Evolutionary conservation across 1,140 invertebrate species (phyloP).

Genomic region (Drosophila subpulchrella): DNA sequence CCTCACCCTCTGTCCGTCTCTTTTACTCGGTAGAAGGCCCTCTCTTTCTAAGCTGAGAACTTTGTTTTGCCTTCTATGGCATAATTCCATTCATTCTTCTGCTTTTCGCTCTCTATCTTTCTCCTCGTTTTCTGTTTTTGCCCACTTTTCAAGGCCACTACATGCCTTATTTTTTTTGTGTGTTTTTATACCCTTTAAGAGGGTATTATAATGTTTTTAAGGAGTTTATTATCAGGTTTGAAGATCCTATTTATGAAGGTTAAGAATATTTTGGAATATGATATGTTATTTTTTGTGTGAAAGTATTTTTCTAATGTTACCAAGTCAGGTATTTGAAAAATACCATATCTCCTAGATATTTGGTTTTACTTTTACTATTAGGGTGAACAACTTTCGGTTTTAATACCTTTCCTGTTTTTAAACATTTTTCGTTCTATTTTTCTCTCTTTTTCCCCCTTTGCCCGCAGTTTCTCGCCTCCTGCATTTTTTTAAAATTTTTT

Average conservation of each 20-base stretch:
- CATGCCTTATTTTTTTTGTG: slow-evolving; percentile 61
- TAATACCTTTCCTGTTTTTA: slow-evolving; percentile 10
- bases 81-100: slow-evolving; percentile 55
- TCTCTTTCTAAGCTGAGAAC: slow-evolving; percentile 28
- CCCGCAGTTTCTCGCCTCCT: too few species aligned
- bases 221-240: too few species aligned
- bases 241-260: too few species aligned
- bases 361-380: neutral
- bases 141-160: slow-evolving; percentile 65
- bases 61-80: slow-evolving; percentile 59
- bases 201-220: neutral
- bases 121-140: slow-evolving; percentile 31
- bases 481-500: slow-evolving; percentile 14
- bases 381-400: neutral
- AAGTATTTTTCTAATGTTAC: neutral
- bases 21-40: neutral
- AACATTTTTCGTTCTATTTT: slow-evolving; percentile 10
- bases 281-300: too few species aligned
- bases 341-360: too few species aligned
- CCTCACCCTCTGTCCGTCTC: slow-evolving; percentile 13
- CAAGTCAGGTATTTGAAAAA: too few species aligned
- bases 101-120: slow-evolving; percentile 22
- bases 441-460: slow-evolving; percentile 7
- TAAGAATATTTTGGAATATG: too few species aligned
- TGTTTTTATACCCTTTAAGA: slow-evolving; percentile 17